Conservation (phyloP, 1,140 invertebrate genomes). For the Ridgeia piscesae region DNA sequence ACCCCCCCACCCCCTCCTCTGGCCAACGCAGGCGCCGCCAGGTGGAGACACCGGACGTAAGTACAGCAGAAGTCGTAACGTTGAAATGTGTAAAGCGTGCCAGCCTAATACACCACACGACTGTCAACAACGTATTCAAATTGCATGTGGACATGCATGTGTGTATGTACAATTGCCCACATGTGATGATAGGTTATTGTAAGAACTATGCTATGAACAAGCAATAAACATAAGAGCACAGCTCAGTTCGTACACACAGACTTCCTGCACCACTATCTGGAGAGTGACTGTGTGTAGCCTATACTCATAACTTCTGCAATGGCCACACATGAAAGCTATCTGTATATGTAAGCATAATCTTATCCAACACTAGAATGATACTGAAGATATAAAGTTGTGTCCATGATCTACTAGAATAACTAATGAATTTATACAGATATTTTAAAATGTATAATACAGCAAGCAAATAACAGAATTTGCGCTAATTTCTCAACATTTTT, state of each 20-base stretch:
- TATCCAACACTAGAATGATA: neutral
- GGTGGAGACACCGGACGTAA: conserved; percentile 36
- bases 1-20: neutral
- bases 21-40: neutral
- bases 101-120: neutral
- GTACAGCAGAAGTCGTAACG: neutral
- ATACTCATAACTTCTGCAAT: neutral
- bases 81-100: neutral
- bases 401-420: neutral
- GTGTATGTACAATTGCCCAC: too few species aligned
- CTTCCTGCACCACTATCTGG: neutral
- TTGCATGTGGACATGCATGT: too few species aligned
- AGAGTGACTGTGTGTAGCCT: neutral
- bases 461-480: too few species aligned
- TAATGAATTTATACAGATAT: too few species aligned
- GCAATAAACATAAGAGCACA: too few species aligned
- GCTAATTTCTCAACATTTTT: too few species aligned
- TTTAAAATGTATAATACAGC: too few species aligned
- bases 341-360: neutral
- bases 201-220: too few species aligned
- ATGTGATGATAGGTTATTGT: too few species aligned
- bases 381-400: neutral
- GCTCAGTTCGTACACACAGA: too few species aligned
- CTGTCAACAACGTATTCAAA: too few species aligned
- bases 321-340: neutral